Conservation (phyloP, 2,113 vertebrate genomes). For the Megaceryle torquata region DNA sequence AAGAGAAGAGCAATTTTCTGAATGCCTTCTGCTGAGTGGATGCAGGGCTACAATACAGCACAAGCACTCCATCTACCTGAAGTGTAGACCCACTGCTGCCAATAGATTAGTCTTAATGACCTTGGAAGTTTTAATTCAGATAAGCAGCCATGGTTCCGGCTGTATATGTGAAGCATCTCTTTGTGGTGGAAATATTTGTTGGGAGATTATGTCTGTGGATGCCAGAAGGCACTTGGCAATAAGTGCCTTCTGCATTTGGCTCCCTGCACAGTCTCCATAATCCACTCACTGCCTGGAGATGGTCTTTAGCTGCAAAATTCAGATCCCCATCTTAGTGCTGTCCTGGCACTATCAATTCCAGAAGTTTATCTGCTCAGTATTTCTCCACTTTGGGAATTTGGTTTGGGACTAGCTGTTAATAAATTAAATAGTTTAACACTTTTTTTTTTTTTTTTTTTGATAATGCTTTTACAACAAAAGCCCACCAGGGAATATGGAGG, state of each 20-base stretch:
- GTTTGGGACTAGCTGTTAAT: not conserved
- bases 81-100: conserved; percentile 13
- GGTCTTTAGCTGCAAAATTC: not conserved
- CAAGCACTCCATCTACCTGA: conserved; percentile 43
- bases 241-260: not conserved
- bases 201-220: not conserved
- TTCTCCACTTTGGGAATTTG: not conserved
- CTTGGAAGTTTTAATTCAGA: conserved; percentile 2
- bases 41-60: not conserved
- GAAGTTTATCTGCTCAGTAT: not conserved
- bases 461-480: not conserved
- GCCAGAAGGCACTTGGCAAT: conserved; percentile 29
- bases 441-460: not conserved
- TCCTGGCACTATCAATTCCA: not conserved
- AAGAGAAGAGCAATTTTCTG: not conserved
- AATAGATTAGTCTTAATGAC: not conserved
- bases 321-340: not conserved
- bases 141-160: not conserved
- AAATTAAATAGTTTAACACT: not conserved
- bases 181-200: conserved; percentile 22
- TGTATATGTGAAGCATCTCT: not conserved
- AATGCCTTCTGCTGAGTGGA: not conserved
- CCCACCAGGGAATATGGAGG: not conserved
- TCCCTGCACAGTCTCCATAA: not conserved
- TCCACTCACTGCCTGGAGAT: not conserved